A percentile compares a stretch with the other conserved stretches of the same genome.
Conservation (phyloP, 2,888 invertebrate species). For the Chirona hameri region DNA sequence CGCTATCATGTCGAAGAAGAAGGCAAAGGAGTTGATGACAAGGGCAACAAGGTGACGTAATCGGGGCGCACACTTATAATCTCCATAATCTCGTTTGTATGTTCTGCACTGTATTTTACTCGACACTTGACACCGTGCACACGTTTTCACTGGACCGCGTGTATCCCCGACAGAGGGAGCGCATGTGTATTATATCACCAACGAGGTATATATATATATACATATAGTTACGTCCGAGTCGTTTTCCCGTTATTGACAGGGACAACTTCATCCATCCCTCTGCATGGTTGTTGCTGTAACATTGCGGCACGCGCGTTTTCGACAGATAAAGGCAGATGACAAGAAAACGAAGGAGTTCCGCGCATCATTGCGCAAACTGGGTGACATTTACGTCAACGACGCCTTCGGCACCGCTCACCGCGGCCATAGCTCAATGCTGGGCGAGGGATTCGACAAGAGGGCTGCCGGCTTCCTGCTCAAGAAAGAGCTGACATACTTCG, state of each 20-base stretch:
- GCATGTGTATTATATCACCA: too few species aligned
- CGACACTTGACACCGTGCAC: too few species aligned
- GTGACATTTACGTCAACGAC: slow-evolving; percentile 98
- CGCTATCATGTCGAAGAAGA: slow-evolving; percentile 97
- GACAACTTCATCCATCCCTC: too few species aligned
- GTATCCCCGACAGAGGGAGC: too few species aligned
- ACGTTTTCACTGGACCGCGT: too few species aligned
- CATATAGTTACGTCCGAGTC: too few species aligned
- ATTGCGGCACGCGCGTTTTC: neutral
- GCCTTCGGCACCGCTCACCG: slow-evolving; percentile 96
- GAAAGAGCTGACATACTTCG: slow-evolving; percentile 97
- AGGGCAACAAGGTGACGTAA: slow-evolving; percentile 68
- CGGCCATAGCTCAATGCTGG: slow-evolving; percentile 95
- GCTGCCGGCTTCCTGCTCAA: slow-evolving; percentile 95
- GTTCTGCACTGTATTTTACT: too few species aligned
- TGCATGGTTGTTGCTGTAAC: too few species aligned
- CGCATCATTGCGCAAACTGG: slow-evolving; percentile 76
- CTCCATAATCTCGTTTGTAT: too few species aligned
- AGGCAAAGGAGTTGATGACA: slow-evolving; percentile 89
- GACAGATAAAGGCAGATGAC: slow-evolving; percentile 65
- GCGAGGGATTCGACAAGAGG: slow-evolving; percentile 83
- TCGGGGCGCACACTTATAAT: too few species aligned
- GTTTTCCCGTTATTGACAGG: too few species aligned
- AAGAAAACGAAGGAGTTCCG: slow-evolving; percentile 45
- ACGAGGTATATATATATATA: too few species aligned